phyloP scores from a whole-genome alignment of 1,140 invertebrate species.

The Polypedilum pembai region DNA sequence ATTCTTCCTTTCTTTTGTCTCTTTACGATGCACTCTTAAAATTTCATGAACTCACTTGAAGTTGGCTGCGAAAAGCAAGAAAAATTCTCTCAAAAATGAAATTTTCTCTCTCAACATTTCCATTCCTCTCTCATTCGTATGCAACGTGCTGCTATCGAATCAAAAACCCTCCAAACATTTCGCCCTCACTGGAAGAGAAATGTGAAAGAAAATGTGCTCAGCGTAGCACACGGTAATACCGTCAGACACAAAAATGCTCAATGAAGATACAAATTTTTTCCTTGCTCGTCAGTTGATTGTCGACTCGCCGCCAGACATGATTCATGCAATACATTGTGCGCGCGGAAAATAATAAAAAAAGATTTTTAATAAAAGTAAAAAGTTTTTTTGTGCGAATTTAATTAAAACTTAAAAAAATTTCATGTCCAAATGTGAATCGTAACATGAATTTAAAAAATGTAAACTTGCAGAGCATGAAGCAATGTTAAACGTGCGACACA shows the following conservation, averaged over 20 bases:
- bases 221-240: neutral
- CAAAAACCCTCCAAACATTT: neutral
- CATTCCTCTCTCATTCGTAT: neutral
- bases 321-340: neutral
- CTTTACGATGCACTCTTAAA: neutral
- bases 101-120: neutral
- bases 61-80: neutral
- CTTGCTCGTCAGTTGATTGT: conserved; percentile 23
- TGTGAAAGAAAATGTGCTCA: neutral
- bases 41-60: neutral
- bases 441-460: neutral
- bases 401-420: neutral
- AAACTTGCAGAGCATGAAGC: neutral
- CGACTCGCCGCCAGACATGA: conserved; percentile 2
- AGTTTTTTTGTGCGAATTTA: neutral
- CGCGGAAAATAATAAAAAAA: neutral
- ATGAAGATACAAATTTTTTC: conserved; percentile 22
- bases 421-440: neutral
- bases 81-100: neutral
- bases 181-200: neutral
- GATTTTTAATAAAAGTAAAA: neutral
- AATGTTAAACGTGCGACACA: conserved; percentile 16
- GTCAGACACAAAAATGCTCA: conserved; percentile 8
- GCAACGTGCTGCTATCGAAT: neutral
- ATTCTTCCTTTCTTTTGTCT: neutral